Percentiles rank a stretch among this genome's conserved stretches.
These are phyloP conservation scores for Rhyacophila brunnea DNA, from an alignment of 1,140 invertebrate genomes.

Conservation along the genomic window DNA sequence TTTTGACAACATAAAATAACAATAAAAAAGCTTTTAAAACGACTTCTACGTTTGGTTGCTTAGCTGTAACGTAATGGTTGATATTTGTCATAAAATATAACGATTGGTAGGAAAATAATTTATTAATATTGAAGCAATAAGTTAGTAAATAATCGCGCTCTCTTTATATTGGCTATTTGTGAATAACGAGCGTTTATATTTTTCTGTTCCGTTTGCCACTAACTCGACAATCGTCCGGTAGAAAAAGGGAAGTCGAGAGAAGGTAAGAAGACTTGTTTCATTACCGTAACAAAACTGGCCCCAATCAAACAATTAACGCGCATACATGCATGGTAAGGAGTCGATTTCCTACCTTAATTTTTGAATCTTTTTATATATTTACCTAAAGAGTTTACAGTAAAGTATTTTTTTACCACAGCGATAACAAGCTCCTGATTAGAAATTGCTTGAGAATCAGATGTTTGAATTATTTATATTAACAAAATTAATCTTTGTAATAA, in stretches of 20 bases:
- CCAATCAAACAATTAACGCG: slow-evolving; percentile 36
- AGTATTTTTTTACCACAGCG: slow-evolving; percentile 8
- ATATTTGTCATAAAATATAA: too few relatives aligned
- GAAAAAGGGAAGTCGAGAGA: slow-evolving; percentile 81
- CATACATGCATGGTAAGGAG: slow-evolving; percentile 35
- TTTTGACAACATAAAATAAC: too few relatives aligned
- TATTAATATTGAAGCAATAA: too few relatives aligned
- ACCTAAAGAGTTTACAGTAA: slow-evolving; percentile 10
- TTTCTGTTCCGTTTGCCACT: slow-evolving; percentile 30
- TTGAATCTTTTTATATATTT: slow-evolving; percentile 12
- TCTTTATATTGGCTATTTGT: too few relatives aligned
- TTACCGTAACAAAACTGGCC: slow-evolving; percentile 36
- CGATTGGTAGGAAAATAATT: too few relatives aligned
- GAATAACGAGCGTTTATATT: slow-evolving; percentile 32
- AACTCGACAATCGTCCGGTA: slow-evolving; percentile 49
- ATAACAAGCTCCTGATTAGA: slow-evolving; percentile 4
- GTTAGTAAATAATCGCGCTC: too few relatives aligned
- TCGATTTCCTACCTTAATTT: slow-evolving; percentile 34
- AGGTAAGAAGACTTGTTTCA: slow-evolving; percentile 60
- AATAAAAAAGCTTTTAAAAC: too few relatives aligned
- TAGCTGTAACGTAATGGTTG: too few relatives aligned
- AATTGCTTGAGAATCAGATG: slow-evolving; percentile 11
- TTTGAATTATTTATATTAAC: neutral
- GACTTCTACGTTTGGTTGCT: too few relatives aligned
- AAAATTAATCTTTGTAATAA: neutral